These are phyloP conservation scores for Pelvicachromis taeniatus DNA, from an alignment of 2,113 vertebrate genomes.

Conservation along the genomic window DNA sequence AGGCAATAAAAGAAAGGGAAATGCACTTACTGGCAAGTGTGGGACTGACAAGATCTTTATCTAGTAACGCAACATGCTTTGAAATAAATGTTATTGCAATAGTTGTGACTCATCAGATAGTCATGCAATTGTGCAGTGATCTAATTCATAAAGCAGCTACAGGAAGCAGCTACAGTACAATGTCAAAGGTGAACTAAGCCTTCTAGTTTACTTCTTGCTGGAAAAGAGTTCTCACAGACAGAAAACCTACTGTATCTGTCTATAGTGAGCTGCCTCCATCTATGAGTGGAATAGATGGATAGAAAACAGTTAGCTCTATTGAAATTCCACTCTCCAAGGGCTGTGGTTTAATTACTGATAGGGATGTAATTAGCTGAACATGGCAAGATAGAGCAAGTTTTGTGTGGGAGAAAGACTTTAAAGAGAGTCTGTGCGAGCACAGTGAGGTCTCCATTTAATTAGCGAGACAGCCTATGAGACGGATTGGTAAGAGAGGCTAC, in stretches of 20 bases:
- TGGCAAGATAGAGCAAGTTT: constrained; percentile 44
- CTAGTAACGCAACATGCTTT: background rate
- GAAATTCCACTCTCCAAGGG: constrained; percentile 30
- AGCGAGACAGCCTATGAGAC: constrained; percentile 43
- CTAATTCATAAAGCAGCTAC: background rate
- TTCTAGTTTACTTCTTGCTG: background rate
- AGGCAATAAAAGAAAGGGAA: background rate
- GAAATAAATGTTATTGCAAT: background rate
- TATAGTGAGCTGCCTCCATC: background rate
- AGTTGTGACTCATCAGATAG: background rate
- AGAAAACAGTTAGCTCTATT: constrained; percentile 28
- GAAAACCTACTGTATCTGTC: background rate
- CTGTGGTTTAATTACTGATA: constrained; percentile 67
- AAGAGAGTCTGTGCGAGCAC: background rate
- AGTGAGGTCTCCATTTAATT: constrained; percentile 64
- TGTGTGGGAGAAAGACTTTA: constrained; percentile 42
- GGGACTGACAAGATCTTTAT: no score
- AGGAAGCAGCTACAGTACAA: background rate
- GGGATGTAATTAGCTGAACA: constrained; percentile 67
- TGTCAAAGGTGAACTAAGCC: background rate
- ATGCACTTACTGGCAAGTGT: background rate
- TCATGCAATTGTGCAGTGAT: background rate
- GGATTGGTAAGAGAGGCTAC: constrained; percentile 25
- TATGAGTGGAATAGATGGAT: background rate
- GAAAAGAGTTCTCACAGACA: background rate